Conservation (phyloP, 2,888 invertebrate genomes). For the Ophion ventricosus region DNA sequence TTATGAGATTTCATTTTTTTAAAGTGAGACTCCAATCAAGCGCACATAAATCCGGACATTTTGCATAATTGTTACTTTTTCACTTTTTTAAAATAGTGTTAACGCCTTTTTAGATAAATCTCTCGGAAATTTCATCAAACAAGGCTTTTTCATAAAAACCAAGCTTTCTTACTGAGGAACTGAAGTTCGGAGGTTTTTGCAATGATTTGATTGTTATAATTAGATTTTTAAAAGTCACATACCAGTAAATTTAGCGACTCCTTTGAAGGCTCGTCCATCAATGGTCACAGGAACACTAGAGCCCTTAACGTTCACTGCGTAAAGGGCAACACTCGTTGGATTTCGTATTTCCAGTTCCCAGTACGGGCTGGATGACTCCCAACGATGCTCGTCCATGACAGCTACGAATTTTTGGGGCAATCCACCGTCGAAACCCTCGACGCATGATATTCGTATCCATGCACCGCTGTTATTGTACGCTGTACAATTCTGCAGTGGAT, state of each 20-base stretch:
- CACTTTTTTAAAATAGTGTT: too few species aligned
- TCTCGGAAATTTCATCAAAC: too few species aligned
- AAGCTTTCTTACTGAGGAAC: too few species aligned
- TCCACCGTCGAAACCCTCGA: slow-evolving; percentile 94
- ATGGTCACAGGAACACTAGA: slow-evolving; percentile 92
- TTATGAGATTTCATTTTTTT: too few species aligned
- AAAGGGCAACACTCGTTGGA: slow-evolving; percentile 88
- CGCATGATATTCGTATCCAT: slow-evolving; percentile 93
- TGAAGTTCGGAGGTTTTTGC: too few species aligned
- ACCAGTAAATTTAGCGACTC: slow-evolving; percentile 87
- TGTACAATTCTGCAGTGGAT: slow-evolving; percentile 94
- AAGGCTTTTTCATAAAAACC: too few species aligned
- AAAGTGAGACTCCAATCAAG: too few species aligned
- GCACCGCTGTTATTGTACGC: slow-evolving; percentile 94
- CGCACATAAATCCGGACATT: too few species aligned
- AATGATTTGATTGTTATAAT: not conserved
- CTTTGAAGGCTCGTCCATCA: slow-evolving; percentile 93
- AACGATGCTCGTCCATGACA: slow-evolving; percentile 77
- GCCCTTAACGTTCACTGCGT: slow-evolving; percentile 94
- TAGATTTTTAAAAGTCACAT: slow-evolving; percentile 51
- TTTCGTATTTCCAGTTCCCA: slow-evolving; percentile 81
- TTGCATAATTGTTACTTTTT: too few species aligned
- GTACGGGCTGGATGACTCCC: slow-evolving; percentile 78
- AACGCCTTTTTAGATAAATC: too few species aligned
- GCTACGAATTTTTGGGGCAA: slow-evolving; percentile 92